A percentile compares a stretch with the other conserved stretches of the same genome.
Conservation (phyloP, 2,888 invertebrate species). For the Hermaeophaga mercurialis region DNA sequence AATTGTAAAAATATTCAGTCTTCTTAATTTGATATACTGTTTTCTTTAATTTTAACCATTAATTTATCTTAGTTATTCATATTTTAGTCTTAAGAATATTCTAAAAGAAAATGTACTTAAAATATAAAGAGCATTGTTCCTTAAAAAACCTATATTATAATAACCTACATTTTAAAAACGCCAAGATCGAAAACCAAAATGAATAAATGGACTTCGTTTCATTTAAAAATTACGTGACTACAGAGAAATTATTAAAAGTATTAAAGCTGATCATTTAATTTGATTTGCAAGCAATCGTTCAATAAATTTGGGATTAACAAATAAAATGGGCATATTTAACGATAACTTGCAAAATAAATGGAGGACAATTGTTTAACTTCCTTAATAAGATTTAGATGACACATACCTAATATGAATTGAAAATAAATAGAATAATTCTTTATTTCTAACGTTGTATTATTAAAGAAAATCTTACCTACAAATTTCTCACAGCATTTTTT, state of each 20-base stretch:
- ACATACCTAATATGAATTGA: constrained; percentile 14
- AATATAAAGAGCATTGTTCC: background rate
- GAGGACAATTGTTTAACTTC: constrained; percentile 6
- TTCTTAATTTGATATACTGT: constrained; percentile 14
- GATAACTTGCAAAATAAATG: background rate
- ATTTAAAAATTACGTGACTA: constrained; percentile 14
- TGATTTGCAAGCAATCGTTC: constrained; percentile 6
- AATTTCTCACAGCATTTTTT: constrained; percentile 3
- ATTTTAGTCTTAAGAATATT: too few relatives aligned
- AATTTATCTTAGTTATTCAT: background rate
- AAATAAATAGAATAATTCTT: constrained; percentile 12
- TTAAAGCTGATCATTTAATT: constrained; percentile 16
- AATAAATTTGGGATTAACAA: background rate
- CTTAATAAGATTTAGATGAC: constrained; percentile 15
- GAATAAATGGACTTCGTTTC: background rate
- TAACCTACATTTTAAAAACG: constrained; percentile 9
- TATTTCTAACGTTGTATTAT: constrained; percentile 12
- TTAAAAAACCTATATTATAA: constrained; percentile 4
- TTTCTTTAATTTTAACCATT: background rate
- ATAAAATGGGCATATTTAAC: background rate
- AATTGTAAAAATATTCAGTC: constrained; percentile 20
- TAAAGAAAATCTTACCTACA: constrained; percentile 17
- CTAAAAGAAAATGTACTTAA: too few relatives aligned
- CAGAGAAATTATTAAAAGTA: constrained; percentile 9
- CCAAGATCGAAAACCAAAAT: constrained; percentile 7